phyloP scores from a whole-genome alignment of 2,113 vertebrate species.

The Cyprinodon brontotheroides region DNA sequence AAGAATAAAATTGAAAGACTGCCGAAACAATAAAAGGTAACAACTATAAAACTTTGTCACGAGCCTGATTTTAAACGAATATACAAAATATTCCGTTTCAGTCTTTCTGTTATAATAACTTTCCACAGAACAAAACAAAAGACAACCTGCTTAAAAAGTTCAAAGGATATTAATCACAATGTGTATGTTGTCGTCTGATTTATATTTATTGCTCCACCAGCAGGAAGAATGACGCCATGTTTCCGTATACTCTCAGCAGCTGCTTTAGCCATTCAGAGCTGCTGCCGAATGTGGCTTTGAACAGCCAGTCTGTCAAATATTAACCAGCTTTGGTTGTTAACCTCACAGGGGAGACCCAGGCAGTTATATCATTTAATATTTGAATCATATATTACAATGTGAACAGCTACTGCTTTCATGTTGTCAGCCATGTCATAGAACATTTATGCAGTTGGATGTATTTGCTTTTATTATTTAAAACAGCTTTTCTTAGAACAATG shows the following conservation, averaged over 20 bases:
- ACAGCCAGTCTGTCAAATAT: background rate
- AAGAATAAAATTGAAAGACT: background rate
- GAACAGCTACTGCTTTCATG: constrained; percentile 19
- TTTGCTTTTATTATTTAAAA: background rate
- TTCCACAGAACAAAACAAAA: background rate
- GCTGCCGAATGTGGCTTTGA: constrained; percentile 11
- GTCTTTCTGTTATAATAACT: background rate
- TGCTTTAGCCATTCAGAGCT: constrained; percentile 34
- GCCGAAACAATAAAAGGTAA: background rate
- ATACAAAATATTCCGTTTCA: background rate
- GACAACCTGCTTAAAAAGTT: background rate
- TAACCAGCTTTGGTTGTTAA: constrained; percentile 6
- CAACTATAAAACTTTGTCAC: background rate
- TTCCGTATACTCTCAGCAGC: constrained; percentile 21
- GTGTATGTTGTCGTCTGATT: background rate
- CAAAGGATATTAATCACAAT: background rate
- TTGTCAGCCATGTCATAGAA: background rate
- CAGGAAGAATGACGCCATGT: background rate
- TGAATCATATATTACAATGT: constrained; percentile 7
- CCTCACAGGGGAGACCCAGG: constrained; percentile 4
- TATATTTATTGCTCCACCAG: constrained; percentile 10
- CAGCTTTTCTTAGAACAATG: background rate
- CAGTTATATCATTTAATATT: constrained; percentile 1
- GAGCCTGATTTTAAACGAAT: background rate
- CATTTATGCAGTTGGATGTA: background rate